A percentile compares a stretch with the other conserved stretches of the same genome.
Evolutionary conservation across 1,140 invertebrate species (phyloP).

Genomic region (Neodiprion fabricii): DNA sequence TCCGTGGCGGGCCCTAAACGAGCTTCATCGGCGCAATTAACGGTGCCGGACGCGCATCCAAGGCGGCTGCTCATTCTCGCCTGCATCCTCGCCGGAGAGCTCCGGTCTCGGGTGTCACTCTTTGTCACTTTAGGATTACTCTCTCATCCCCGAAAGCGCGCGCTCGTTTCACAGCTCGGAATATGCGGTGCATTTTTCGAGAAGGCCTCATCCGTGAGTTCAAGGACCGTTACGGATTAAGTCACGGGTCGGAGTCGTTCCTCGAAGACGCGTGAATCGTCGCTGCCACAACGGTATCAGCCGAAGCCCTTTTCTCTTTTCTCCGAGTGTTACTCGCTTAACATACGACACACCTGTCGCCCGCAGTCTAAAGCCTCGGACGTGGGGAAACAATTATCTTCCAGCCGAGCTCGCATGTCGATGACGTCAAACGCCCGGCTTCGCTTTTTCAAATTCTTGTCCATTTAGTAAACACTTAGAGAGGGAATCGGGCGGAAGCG

Average conservation of each 20-base stretch:
- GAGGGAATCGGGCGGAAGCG: background rate
- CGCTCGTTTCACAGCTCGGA: background rate
- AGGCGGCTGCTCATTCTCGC: slow-evolving; percentile 11
- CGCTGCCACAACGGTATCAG: background rate
- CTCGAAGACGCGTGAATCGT: background rate
- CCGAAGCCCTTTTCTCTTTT: background rate
- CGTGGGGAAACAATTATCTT: background rate
- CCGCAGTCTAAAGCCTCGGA: background rate
- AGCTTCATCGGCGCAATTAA: slow-evolving; percentile 46
- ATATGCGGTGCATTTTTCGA: background rate
- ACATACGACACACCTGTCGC: background rate
- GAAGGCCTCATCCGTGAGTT: background rate
- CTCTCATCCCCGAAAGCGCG: slow-evolving; percentile 35
- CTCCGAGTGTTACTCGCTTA: background rate
- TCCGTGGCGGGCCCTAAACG: slow-evolving; percentile 37
- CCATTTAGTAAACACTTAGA: slow-evolving; percentile 3
- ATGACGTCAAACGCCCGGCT: slow-evolving; percentile 1
- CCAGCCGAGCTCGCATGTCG: background rate
- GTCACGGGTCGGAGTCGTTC: background rate
- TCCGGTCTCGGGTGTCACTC: background rate
- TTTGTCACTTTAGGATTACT: slow-evolving; percentile 37
- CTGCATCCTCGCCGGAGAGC: slow-evolving; percentile 16
- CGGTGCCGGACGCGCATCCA: slow-evolving; percentile 31
- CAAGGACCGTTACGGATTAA: background rate
- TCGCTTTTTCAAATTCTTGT: background rate